A percentile compares a stretch with the other conserved stretches of the same genome.
Conservation (phyloP, 2,888 invertebrate species). For the Apoda limacodes region DNA sequence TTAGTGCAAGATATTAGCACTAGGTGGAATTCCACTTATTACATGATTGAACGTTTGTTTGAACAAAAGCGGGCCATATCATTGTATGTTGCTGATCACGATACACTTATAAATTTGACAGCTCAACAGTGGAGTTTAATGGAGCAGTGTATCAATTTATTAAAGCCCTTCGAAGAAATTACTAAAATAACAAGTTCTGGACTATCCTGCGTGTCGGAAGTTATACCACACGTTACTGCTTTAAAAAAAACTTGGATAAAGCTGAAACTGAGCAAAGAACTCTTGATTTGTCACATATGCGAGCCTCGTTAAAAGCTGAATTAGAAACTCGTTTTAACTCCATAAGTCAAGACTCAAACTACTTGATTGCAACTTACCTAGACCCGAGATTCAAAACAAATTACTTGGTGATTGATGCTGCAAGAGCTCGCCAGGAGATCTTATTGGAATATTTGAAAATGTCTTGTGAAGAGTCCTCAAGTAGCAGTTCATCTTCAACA, state of each 20-base stretch:
- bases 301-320: conserved; percentile 17
- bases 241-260: conserved; percentile 16
- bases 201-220: conserved; percentile 22
- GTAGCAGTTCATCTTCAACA: conserved; percentile 5
- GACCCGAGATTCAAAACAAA: conserved; percentile 5
- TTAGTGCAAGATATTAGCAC: conserved; percentile 20
- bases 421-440: no score
- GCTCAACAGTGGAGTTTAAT: conserved; percentile 19
- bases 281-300: conserved; percentile 11
- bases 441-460: conserved; percentile 3
- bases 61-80: conserved; percentile 23
- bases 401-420: no score
- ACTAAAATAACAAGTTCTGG: conserved; percentile 24
- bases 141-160: conserved; percentile 17
- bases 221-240: conserved; percentile 16
- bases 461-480: conserved; percentile 4
- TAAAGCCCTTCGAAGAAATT: conserved; percentile 25
- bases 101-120: conserved; percentile 17
- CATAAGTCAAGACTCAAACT: no score
- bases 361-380: conserved; percentile 6
- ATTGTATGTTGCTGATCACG: conserved; percentile 18
- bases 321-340: no score
- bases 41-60: conserved; percentile 19
- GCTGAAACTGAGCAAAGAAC: conserved; percentile 11
- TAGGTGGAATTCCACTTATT: conserved; percentile 23